Base-by-base conservation (phyloP, 2,113 vertebrate species). In the Hyaena hyaena region DNA sequence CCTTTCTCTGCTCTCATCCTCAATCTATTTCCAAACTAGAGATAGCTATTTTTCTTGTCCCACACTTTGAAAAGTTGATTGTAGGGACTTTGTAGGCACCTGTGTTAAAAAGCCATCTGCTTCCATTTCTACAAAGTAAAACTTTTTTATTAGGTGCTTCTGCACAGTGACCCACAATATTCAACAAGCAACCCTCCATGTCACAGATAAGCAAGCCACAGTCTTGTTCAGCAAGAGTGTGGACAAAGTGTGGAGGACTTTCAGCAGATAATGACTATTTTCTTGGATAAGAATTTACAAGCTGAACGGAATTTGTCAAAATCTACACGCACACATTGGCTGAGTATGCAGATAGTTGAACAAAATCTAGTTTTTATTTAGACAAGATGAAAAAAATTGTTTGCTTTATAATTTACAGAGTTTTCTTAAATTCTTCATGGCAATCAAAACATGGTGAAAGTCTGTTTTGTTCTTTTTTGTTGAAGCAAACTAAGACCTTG, bases 41-140 rank as follows among this genome's bases (percentile, higher is more conserved):
- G 21, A 43, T 33, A n/a, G 28, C 33, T 0, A 8, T 0, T 11
- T 58, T 63, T 31, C 55, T 58, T 58, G 10, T 2, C 39, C n/a
- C 1, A 2, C 33, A 10, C n/a, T 68, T 33, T 4, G 26, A 71
- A 58, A 15, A 26, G 9, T 5, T 6, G 10, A 8, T 77, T 92
- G 50, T 33, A 45, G 26, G 77, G 45, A 1, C 0, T 45, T 26
- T 45, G 16, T 16, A 45, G 66, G 53, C 15, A 73, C 58, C 33
- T 48, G 77, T 11, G n/a, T 82, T 35, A 85, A 48, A 90, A 90
- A 15, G 1, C 35, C 3, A 24, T 68, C 50, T 71, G 31, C 26
- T 53, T 82, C 58, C 12, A 50, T 53, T 89, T 53, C 21, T 85
- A 48, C 10, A 17, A 88, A 61, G 65, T 71, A 6, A 26, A 39